Evolutionary conservation across 37 sponge, comb jelly and placozoan species (phyloP).

Genomic region (Chondrosia reniformis): DNA sequence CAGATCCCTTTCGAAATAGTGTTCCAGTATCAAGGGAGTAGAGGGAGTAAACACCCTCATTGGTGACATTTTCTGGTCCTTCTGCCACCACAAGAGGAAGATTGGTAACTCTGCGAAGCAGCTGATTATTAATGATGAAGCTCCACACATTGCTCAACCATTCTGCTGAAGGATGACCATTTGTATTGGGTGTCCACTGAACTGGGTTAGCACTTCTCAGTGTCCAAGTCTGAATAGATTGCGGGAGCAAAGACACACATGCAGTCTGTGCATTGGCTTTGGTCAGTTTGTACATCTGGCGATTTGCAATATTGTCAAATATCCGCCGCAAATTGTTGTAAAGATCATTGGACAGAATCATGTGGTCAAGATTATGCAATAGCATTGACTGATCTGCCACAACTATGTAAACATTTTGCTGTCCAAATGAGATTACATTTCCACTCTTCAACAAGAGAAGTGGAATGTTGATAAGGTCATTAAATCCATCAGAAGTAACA

Average conservation of each 20-base stretch:
- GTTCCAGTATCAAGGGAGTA: too few species aligned
- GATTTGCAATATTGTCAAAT: background rate
- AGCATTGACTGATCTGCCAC: background rate
- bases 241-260: slow-evolving; percentile 6
- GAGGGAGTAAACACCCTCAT: too few species aligned
- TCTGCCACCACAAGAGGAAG: slow-evolving; percentile 2
- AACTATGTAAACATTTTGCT: too few species aligned
- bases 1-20: too few species aligned
- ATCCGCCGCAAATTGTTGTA: background rate
- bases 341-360: background rate
- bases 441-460: slow-evolving; percentile 35
- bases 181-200: slow-evolving; percentile 25
- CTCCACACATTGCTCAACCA: slow-evolving; percentile 55
- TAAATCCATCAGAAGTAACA: background rate
- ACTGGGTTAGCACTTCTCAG: background rate
- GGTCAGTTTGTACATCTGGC: background rate
- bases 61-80: background rate
- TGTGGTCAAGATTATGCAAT: background rate
- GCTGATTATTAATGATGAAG: slow-evolving; percentile 8
- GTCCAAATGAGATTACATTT: too few species aligned
- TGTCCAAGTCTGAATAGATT: slow-evolving; percentile 36
- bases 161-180: slow-evolving; percentile 25
- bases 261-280: slow-evolving; percentile 7
- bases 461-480: slow-evolving; percentile 23
- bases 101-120: background rate